These are phyloP conservation scores for Clupea harengus DNA, from an alignment of 2,113 vertebrate genomes.

Conservation along the genomic window DNA sequence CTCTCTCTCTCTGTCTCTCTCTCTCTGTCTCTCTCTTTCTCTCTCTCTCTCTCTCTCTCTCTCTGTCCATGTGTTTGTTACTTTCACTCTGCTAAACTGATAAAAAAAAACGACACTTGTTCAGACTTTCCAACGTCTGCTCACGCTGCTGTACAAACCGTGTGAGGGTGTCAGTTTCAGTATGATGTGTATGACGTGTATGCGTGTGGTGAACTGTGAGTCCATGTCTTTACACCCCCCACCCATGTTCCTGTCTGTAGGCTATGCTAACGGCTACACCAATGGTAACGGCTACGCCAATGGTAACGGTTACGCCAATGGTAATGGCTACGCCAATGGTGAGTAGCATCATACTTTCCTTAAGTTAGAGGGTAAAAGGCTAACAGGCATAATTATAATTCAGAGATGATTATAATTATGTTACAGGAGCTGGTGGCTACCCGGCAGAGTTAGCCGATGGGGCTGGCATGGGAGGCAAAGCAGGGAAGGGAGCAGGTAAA, in stretches of 20 bases:
- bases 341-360: background rate
- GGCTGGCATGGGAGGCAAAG: slow-evolving; percentile 54
- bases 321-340: background rate
- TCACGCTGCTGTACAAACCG: background rate
- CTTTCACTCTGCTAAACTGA: slow-evolving; percentile 13
- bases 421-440: slow-evolving; percentile 64
- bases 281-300: background rate
- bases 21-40: background rate
- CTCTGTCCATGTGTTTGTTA: no score
- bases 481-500: slow-evolving; percentile 65
- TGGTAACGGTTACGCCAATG: background rate
- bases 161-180: background rate
- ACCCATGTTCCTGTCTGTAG: background rate
- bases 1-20: no score
- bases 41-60: background rate
- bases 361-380: background rate
- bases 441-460: slow-evolving; percentile 63
- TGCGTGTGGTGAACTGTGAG: background rate
- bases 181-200: background rate
- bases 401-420: slow-evolving; percentile 57
- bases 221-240: background rate
- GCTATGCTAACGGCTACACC: background rate
- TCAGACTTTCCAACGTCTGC: background rate
- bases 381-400: slow-evolving; percentile 36
- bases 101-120: background rate